Base-by-base conservation (phyloP, 2,888 invertebrate genomes). In the Taphrorychus bicolor region DNA sequence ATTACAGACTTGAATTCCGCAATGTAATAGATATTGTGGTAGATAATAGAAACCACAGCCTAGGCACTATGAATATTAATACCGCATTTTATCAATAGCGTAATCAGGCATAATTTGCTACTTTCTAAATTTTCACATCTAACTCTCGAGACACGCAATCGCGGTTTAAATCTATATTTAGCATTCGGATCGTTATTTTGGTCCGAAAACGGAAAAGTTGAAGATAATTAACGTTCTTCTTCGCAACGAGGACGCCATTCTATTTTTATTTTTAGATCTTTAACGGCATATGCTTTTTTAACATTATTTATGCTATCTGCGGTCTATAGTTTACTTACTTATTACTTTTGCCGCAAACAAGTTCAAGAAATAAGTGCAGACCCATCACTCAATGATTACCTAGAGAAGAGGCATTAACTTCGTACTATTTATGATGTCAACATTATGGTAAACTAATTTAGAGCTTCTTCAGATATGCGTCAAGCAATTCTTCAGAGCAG, bases 121-220 rank as follows among this genome's bases (percentile, higher is more conserved):
- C 62, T 63, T 63, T 63, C 62, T 63, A 63, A 63, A 63, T 56
- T 63, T 63, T 63, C 62, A 62, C 62, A 62, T 56, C 56, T 17
- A n/a, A 52, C 54, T 62, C 49, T 49, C 24, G 18, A 61, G 45
- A 32, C 56, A 48, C 56, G 49, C 62, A 63, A 48, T 56, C 49
- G 54, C 40, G 56, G 9, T 32, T 48, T 48, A 49, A 48, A 41
- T 42, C 62, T 63, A 63, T 61, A 61, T 61, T 61, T 61, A 61
- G 53, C 54, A 52, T 32, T 53, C 53, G 23, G 40, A 11, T 22
- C 42, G 61, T 42, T 61, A 61, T 42, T 61, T 61, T 54, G 23
- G 61, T 54, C 23, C 42, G 41, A 42, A 42, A 53, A 54, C 42
- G 61, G 61, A 61, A 53, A 61, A 42, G 53, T 53, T 14, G 45